Conservation (phyloP, 2,113 vertebrate species). For the Thamnaconus septentrionalis region DNA sequence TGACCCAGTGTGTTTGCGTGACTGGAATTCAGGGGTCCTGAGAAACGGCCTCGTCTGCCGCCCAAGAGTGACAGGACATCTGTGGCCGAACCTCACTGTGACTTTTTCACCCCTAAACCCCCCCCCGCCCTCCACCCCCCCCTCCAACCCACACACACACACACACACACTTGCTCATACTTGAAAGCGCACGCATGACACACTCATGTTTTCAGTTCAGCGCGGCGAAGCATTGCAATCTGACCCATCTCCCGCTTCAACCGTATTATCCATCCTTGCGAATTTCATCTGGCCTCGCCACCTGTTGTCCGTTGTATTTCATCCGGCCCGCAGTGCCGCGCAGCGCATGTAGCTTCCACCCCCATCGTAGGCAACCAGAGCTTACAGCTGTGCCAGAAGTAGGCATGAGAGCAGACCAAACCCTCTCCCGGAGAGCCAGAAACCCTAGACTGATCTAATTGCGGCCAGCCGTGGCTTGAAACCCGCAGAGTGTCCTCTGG, state of each 20-base stretch:
- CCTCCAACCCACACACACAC: too few species aligned
- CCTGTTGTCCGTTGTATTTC: constrained; percentile 69
- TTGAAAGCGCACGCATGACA: constrained; percentile 12
- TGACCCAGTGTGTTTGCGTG: constrained; percentile 32
- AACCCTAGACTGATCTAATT: constrained; percentile 54
- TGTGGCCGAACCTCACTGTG: constrained; percentile 40
- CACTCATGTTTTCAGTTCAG: constrained; percentile 20
- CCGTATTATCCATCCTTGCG: constrained; percentile 45
- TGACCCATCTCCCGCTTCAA: constrained; percentile 50
- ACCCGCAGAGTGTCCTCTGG: constrained; percentile 21
- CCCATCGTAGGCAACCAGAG: constrained; percentile 34
- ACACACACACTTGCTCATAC: constrained; percentile 1
- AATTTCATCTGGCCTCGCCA: constrained; percentile 68
- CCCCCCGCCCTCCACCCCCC: too few species aligned
- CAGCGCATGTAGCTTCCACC: constrained; percentile 28
- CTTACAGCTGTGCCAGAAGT: constrained; percentile 34
- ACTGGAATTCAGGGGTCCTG: constrained; percentile 20
- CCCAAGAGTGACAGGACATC: constrained; percentile 50
- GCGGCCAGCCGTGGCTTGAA: constrained; percentile 21
- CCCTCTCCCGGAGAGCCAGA: constrained; percentile 16
- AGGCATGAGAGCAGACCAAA: constrained; percentile 24
- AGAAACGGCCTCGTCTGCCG: constrained; percentile 38
- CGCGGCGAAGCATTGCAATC: constrained; percentile 51
- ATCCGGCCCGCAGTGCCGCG: constrained; percentile 21
- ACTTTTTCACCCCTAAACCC: constrained; percentile 28